Base-by-base conservation (phyloP, 2,113 vertebrate species). In the Camelus dromedarius region DNA sequence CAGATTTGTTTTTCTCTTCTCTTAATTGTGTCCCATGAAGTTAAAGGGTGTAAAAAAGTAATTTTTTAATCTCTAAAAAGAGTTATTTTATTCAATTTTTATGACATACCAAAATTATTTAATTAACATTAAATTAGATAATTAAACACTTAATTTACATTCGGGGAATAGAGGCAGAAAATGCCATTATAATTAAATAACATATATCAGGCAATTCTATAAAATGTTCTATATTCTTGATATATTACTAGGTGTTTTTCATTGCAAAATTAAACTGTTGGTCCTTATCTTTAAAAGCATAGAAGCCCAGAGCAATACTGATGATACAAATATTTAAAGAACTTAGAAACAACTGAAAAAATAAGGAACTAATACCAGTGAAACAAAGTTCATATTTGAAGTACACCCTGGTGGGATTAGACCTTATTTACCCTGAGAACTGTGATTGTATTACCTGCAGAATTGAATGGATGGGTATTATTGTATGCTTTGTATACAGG, bases 271-370 rank as follows among this genome's bases (percentile, higher is more conserved):
- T 89, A 86, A 97, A 85, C 81, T 84, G 3, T 38, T 64, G 50
- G 72, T 70, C 82, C 89, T 95, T 96, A 95, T 93, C 82, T 94
- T 93, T 89, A 92, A 92, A 94, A 89, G 91, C 20, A 35, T 83
- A 66, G 76, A 95, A 89, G 4, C 26, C n/a, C 46, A 81, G 54
- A 88, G 82, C 28, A 75, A 80, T 82, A 89, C 35, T 73, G 62
- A 96, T 86, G 81, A 70, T 94, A 86, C 77, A 93, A 97, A 97
- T 96, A 96, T 96, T 94, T 95, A 95, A 96, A 95, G 46, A 81
- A 92, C 67, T 96, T 96, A 95, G 95, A 96, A 97, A 91, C 97
- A 97, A 98, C 97, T 97, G 97, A 91, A 96, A 96, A 97, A 97
- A 97, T 93, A 97, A 60, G 67, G 13, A 89, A 50, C 94, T 96